Percentiles rank a stretch among this genome's conserved stretches.
Evolutionary conservation across 2,113 vertebrate species (phyloP).

Genomic region (Poeciliopsis prolifica): DNA sequence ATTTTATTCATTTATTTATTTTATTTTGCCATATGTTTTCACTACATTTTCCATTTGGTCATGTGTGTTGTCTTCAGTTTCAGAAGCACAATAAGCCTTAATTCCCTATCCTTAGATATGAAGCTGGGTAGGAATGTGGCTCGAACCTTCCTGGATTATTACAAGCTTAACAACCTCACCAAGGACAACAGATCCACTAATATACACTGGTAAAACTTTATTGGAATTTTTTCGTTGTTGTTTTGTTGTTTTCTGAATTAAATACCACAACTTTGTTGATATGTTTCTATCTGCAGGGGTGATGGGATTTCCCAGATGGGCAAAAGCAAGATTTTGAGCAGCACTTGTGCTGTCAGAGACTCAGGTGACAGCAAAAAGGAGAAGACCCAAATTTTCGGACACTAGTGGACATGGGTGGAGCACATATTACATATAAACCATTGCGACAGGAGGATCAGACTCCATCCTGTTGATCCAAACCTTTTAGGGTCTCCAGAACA

Average conservation of each 20-base stretch:
- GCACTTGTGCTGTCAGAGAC: constrained; percentile 33
- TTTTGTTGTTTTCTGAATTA: background rate
- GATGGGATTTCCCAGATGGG: constrained; percentile 47
- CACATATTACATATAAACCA: constrained; percentile 58
- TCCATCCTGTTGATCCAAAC: constrained; percentile 29
- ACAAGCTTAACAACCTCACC: constrained; percentile 86
- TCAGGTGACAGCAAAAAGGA: constrained; percentile 52
- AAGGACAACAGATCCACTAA: constrained; percentile 80
- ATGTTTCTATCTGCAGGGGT: constrained; percentile 57
- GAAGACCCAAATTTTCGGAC: constrained; percentile 51
- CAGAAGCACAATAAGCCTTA: constrained; percentile 75
- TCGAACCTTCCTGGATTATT: constrained; percentile 95
- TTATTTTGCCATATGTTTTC: background rate
- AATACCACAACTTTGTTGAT: background rate
- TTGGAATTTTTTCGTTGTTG: too few relatives aligned
- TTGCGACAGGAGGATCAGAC: constrained; percentile 62
- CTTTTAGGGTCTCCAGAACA: background rate
- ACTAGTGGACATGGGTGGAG: constrained; percentile 55
- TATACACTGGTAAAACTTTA: constrained; percentile 75
- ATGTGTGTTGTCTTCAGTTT: background rate
- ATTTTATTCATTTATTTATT: background rate
- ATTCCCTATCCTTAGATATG: constrained; percentile 86
- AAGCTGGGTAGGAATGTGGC: constrained; percentile 96
- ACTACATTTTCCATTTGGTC: background rate
- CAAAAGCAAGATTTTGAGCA: constrained; percentile 40